Base-by-base conservation (phyloP, 2,797 vertebrate genomes). In the Sciaenops ocellatus region DNA sequence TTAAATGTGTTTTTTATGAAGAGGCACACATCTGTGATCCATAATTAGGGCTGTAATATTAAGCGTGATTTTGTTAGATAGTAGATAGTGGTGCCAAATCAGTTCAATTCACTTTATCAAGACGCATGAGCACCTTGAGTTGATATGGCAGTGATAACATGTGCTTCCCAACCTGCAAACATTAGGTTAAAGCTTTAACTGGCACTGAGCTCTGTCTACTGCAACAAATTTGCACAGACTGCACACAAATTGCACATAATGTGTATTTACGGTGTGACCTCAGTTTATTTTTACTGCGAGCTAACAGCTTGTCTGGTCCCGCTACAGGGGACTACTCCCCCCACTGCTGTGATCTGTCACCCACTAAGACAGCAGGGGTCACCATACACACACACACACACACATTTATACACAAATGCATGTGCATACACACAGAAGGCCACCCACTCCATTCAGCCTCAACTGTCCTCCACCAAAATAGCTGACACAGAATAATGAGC, bases 401-500 rank as follows among this genome's bases (percentile, higher is more conserved):
- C 67, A 66, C 28, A 72, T 48, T 76, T 64, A 85, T 30, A 87
- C 76, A 76, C 84, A 86, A 85, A 83, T 69, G 59, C 83, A 72
- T 77, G 69, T 56, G 73, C 75, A 80, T 71, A 67, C 70, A 73
- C 79, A 83, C 77, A 69, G 75, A 73, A 79, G 73, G 73, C 70
- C 87, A 81, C 82, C 87, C 87, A 83, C 78, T 79, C 76, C 63
- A 80, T 81, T 88, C 74, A 89, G 82, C 68, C 71, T 80, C 76
- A 82, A 90, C 84, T 82, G 82, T 87, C 89, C 79, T 75, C 74
- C 73, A 89, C 87, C 82, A 87, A 94, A 94, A 94, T 91, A 95
- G 93, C 87, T 85, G 87, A 90, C 84, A 91, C 85, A 90, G 92
- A 91, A 94, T 95, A 95, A 96, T 95, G 94, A 96, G 94, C 88